phyloP scores from a whole-genome alignment of 1,140 invertebrate species.

The Aricia agestis region DNA sequence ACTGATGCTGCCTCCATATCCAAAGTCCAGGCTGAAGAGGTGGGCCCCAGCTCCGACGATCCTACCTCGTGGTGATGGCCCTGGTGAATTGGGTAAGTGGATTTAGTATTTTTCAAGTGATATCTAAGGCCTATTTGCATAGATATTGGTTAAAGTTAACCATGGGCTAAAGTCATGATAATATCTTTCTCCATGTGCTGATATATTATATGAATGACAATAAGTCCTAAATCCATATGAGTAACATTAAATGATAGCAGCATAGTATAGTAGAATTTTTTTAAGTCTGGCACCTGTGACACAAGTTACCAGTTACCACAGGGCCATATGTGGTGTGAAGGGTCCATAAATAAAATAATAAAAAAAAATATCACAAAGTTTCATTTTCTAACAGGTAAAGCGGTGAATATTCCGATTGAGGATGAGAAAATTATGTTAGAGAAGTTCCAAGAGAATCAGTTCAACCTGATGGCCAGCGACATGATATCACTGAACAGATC shows the following conservation, averaged over 20 bases:
- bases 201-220: too few relatives aligned
- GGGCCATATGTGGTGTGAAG: too few relatives aligned
- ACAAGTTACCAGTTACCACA: too few relatives aligned
- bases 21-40: constrained; percentile 77
- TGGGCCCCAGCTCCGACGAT: constrained; percentile 86
- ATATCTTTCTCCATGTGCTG: background rate
- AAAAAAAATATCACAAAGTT: too few relatives aligned
- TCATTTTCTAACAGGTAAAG: constrained; percentile 76
- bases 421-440: constrained; percentile 93
- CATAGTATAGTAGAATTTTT: too few relatives aligned
- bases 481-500: constrained; percentile 98
- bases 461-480: constrained; percentile 98
- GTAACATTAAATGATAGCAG: too few relatives aligned
- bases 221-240: too few relatives aligned
- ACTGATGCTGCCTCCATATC: constrained; percentile 51
- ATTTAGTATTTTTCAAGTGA: background rate
- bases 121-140: too few relatives aligned
- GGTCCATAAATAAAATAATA: background rate
- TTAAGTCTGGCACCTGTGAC: too few relatives aligned
- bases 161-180: background rate
- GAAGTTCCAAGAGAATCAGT: constrained; percentile 98
- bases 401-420: constrained; percentile 90
- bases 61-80: constrained; percentile 80
- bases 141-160: too few relatives aligned
- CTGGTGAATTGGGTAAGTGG: constrained; percentile 89